These are phyloP conservation scores for Drosophila ustulata DNA, from an alignment of 2,888 invertebrate genomes.

Conservation along the genomic window DNA sequence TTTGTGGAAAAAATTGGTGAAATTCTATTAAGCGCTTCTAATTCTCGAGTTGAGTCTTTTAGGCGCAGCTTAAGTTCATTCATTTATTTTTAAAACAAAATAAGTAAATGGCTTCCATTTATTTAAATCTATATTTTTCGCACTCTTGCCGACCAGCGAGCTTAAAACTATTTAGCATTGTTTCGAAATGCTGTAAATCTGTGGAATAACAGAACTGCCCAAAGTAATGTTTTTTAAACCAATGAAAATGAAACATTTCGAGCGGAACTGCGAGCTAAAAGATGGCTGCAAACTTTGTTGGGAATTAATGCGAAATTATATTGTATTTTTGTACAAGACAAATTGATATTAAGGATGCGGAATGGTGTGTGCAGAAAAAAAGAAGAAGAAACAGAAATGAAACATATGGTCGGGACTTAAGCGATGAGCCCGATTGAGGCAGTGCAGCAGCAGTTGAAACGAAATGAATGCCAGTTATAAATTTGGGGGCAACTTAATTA, in stretches of 20 bases:
- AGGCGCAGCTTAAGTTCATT: too few species aligned
- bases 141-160: too few species aligned
- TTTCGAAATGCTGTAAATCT: neutral
- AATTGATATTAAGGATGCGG: neutral
- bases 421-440: neutral
- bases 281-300: neutral
- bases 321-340: neutral
- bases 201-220: neutral
- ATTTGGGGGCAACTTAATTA: conserved; percentile 48
- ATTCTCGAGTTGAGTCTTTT: neutral
- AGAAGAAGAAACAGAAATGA: neutral
- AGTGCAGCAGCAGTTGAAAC: conserved; percentile 8
- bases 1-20: conserved; percentile 1
- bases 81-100: too few species aligned
- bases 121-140: too few species aligned
- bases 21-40: neutral
- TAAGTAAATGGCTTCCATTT: too few species aligned
- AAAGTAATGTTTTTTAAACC: neutral
- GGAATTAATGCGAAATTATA: neutral
- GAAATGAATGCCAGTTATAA: conserved; percentile 43
- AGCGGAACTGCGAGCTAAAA: neutral
- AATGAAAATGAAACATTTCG: neutral
- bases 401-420: conserved; percentile 1
- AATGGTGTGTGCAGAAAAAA: neutral
- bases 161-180: neutral